A percentile compares a stretch with the other conserved stretches of the same genome.
These are phyloP conservation scores for Connochaetes taurinus DNA, from an alignment of 2,113 vertebrate genomes.

Conservation along the genomic window DNA sequence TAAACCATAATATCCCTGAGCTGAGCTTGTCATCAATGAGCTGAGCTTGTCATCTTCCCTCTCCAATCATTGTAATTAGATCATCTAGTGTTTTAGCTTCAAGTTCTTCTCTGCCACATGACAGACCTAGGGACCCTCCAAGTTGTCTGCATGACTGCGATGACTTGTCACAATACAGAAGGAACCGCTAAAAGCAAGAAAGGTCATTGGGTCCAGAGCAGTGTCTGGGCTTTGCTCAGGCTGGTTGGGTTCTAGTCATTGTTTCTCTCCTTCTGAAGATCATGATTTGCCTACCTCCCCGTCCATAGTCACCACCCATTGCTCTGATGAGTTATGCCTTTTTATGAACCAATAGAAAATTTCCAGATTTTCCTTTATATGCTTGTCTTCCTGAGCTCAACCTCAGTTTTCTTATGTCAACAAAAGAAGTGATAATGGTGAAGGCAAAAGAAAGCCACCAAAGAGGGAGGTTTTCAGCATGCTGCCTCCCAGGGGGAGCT, in stretches of 20 bases:
- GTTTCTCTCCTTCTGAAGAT: neutral
- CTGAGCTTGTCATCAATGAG: neutral
- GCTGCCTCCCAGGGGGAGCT: fast-evolving
- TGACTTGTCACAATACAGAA: neutral
- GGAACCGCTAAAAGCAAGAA: neutral
- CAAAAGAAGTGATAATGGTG: neutral
- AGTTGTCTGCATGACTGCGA: neutral
- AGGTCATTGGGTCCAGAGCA: neutral
- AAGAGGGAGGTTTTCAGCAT: neutral
- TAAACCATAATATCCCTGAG: neutral
- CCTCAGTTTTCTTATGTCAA: neutral
- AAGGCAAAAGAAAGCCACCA: neutral
- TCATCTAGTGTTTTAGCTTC: neutral
- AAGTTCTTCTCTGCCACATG: neutral
- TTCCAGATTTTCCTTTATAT: neutral
- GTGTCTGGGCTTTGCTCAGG: neutral
- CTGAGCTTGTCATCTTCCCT: neutral
- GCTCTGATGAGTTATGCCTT: neutral
- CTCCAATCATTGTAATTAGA: neutral
- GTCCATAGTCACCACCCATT: neutral
- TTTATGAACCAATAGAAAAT: neutral
- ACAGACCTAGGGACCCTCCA: neutral
- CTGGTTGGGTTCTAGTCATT: neutral
- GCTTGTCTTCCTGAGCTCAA: neutral
- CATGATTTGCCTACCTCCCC: neutral